Evolutionary conservation across 2,888 invertebrate species (phyloP), one percentile per base, ranked within the genome.

Genomic region (Volucella bombylans): DNA sequence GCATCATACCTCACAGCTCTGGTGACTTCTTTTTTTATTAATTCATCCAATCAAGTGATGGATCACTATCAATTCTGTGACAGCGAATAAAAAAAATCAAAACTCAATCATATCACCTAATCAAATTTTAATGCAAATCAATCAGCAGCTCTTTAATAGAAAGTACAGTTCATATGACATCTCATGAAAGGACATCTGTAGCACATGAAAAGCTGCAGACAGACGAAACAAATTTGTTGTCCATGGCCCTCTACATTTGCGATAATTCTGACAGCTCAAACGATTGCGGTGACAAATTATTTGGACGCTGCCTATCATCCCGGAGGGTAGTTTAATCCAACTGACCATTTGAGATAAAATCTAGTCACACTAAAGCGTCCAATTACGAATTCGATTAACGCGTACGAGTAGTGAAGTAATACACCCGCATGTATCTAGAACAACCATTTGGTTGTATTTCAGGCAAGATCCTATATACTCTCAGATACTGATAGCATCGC

Each of bases 51-150:
- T 54, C 57, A 47, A 55, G 54, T 55, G 78, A 82, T 82, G 78
- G 61, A 82, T 82, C 82, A 85, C 67, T 80, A 72, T 74, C 67
- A 74, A 69, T 61, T 74, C 54, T 23, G 64, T 80, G 80, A 31
- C 76, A 67, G n/a, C 23, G 43, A 80, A 49, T 73, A 57, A 12
- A 65, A 50, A 67, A 78, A 85, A 43, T 86, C 87, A 87, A 87
- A 87, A 88, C 87, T 88, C 88, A 88, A 87, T 87, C 87, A 88
- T 87, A 87, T 89, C 87, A 86, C 87, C 72, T 87, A 87, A 88
- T 88, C 87, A 88, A 89, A 89, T 87, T 89, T 88, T 86, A 87
- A 90, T 90, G 90, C 89, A 89, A 91, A 91, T 90, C 91, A 90
- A 91, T 91, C 91, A 91, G 89, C 73, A 76, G 82, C 87, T 82